Evolutionary conservation across 1,140 invertebrate genomes (phyloP), one percentile per base, ranked within the genome.

Genomic region (Drosophila neocordata): DNA sequence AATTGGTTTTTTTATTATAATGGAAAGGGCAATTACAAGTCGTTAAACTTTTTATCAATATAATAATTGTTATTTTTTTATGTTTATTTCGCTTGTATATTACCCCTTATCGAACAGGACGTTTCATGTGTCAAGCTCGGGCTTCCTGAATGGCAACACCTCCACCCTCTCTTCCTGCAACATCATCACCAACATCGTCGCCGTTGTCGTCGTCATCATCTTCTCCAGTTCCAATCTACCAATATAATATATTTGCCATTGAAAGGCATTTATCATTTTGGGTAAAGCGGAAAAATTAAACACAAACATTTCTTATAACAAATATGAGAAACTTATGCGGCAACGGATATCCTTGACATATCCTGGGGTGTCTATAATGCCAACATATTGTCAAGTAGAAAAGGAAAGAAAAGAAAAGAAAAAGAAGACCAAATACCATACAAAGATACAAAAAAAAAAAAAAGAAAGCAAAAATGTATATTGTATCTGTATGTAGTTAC

Each of bases 311-410:
- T 56, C 27, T 56, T 56, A 56, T 56, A 6, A 18, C 20, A 61
- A 63, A 68, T 65, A 73, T 58, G 63, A 68, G 68, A 73, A 56
- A 71, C 67, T 77, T 78, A 41, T 88, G 72, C 79, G 71, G 61
- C 70, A 85, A 69, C 83, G 83, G 83, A 87, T 82, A 87, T 87
- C 79, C 83, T 79, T 83, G 79, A 87, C 83, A 88, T 78, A 87
- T 82, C 83, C 83, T 88, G 24, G 24, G 27, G 53, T 18, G 27
- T 12, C n/a, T n/a, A 56, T 34, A 52, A 53, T 27, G 31, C 9
- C 48, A 37, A 15, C 37, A 37, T 74, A 56, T 60, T 65, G 57
- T 61, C 62, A 74, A 73, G 22, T 24, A 24, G 37, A 53, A 53
- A 53, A 24, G n/a, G n/a, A n/a, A n/a, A n/a, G n/a, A n/a, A n/a